Percentiles rank a stretch among this genome's conserved stretches.
Evolutionary conservation across 2,888 invertebrate genomes (phyloP).

Genomic region (Conus canariensis): DNA sequence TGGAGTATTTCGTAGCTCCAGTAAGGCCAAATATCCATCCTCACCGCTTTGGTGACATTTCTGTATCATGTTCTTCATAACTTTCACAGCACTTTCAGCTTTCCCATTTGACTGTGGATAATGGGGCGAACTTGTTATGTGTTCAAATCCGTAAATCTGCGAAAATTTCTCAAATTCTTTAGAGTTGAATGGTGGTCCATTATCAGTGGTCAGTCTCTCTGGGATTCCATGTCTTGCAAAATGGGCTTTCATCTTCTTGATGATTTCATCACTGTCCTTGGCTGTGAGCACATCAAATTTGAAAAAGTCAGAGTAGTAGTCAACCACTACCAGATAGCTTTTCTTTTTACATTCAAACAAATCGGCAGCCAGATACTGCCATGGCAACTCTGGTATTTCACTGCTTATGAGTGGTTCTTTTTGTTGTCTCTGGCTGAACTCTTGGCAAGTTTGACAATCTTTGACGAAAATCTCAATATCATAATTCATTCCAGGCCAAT

Average conservation of each 20-base stretch:
- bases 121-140: neutral
- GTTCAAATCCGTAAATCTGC: slow-evolving; percentile 1
- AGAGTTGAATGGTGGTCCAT: neutral
- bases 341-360: slow-evolving; percentile 6
- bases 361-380: slow-evolving; percentile 19
- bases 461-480: neutral
- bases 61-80: neutral
- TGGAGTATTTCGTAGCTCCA: slow-evolving; percentile 24
- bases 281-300: neutral
- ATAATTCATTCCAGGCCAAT: neutral
- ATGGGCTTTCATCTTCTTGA: slow-evolving; percentile 20
- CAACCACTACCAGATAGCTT: neutral
- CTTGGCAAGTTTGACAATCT: slow-evolving; percentile 15
- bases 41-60: slow-evolving; percentile 2
- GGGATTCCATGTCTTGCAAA: slow-evolving; percentile 17
- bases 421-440: neutral
- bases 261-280: neutral
- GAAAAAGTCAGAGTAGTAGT: neutral
- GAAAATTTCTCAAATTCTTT: neutral
- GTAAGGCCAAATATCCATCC: neutral
- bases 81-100: slow-evolving; percentile 28
- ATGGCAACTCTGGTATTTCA: slow-evolving; percentile 13
- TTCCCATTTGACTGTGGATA: slow-evolving; percentile 1
- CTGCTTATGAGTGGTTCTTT: slow-evolving; percentile 10
- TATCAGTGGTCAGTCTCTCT: slow-evolving; percentile 3